A percentile compares a stretch with the other conserved stretches of the same genome.
These are phyloP conservation scores for Balaeniceps rex DNA, from an alignment of 2,113 vertebrate species.

Conservation along the genomic window DNA sequence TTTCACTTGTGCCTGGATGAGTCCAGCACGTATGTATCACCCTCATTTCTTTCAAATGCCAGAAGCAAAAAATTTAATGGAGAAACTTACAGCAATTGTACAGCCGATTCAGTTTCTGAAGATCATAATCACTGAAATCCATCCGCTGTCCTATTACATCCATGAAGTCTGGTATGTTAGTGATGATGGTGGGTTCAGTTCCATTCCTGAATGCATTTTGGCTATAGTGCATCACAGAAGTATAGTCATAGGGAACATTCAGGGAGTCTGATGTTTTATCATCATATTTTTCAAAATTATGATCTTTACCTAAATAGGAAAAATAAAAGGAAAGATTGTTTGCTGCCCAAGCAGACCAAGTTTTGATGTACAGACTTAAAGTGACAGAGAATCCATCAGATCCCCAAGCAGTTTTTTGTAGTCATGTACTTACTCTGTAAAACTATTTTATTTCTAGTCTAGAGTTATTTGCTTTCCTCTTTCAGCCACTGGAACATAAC, in stretches of 20 bases:
- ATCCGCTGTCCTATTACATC: slow-evolving; percentile 91
- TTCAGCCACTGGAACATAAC: not conserved
- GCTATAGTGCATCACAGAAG: slow-evolving; percentile 91
- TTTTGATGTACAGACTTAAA: not conserved
- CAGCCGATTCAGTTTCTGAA: slow-evolving; percentile 84
- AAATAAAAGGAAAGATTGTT: not conserved
- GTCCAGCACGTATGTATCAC: not conserved
- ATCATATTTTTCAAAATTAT: slow-evolving; percentile 80
- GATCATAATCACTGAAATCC: slow-evolving; percentile 91
- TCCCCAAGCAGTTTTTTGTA: not conserved
- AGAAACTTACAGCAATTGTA: slow-evolving; percentile 88
- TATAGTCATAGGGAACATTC: slow-evolving; percentile 88
- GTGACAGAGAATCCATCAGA: not conserved
- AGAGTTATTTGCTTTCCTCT: not conserved
- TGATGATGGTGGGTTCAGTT: slow-evolving; percentile 85
- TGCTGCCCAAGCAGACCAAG: not conserved
- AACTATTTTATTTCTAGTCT: not conserved
- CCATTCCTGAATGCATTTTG: slow-evolving; percentile 83
- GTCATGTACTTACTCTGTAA: not conserved
- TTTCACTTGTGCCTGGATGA: not conserved
- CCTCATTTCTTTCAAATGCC: not conserved
- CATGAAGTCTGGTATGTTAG: slow-evolving; percentile 84
- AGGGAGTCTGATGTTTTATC: slow-evolving; percentile 74
- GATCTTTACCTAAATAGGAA: slow-evolving; percentile 73
- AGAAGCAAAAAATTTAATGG: not conserved